Percentiles rank a stretch among this genome's conserved stretches.
phyloP scores from a whole-genome alignment of 64 coral and sea anemone genomes.

The Montipora efflorescens region DNA sequence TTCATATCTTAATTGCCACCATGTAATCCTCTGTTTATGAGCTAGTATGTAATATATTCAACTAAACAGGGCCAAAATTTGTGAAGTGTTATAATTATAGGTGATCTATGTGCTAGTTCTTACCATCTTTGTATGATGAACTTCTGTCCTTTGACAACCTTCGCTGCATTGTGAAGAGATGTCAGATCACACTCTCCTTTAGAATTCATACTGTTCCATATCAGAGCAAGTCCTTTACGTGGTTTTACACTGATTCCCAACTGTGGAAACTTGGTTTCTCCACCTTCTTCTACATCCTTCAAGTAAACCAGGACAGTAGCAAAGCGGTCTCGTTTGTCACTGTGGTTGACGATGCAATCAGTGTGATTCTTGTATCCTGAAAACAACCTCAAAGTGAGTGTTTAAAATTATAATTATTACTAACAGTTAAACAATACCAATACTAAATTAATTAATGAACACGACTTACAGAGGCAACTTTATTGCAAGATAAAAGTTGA shows the following conservation, averaged over 20 bases:
- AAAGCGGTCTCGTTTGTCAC: constrained; percentile 89
- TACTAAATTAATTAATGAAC: no score
- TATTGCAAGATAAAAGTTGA: no score
- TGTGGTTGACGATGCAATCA: constrained; percentile 79
- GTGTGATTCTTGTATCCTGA: constrained; percentile 99
- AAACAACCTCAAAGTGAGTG: neutral
- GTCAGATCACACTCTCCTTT: constrained; percentile 87
- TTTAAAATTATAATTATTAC: neutral
- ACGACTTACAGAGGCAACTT: no score
- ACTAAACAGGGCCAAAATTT: no score
- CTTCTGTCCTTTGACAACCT: constrained; percentile 91
- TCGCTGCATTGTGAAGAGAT: constrained; percentile 91
- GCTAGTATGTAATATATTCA: no score
- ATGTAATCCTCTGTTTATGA: no score
- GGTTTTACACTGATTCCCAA: constrained; percentile 93
- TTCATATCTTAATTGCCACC: no score
- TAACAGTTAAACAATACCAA: no score
- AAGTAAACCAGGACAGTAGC: constrained; percentile 95
- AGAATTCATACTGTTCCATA: constrained; percentile 94
- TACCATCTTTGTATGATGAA: constrained; percentile 99
- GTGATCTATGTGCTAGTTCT: constrained; percentile 1
- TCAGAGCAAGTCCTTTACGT: constrained; percentile 90
- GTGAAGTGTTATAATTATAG: no score
- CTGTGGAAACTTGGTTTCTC: constrained; percentile 90
- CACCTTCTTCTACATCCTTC: constrained; percentile 85